Base-by-base conservation (phyloP, 2,797 vertebrate species). In the Intellagama lesueurii region DNA sequence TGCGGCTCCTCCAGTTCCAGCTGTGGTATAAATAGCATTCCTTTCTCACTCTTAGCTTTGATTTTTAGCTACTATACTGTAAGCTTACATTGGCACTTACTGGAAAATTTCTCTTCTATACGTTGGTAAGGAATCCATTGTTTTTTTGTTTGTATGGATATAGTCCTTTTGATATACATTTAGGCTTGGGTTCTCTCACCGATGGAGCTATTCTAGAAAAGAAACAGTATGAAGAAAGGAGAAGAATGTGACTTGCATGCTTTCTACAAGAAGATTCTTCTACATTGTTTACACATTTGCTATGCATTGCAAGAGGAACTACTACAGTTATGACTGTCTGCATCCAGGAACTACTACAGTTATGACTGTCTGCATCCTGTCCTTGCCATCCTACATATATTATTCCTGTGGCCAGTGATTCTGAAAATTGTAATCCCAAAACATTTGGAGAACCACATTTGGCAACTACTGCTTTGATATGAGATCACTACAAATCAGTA, bases 1-100 rank as follows among this genome's bases (percentile, higher is more conserved):
- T 89, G 44, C 40, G 47, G 17, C 28, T 75, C 56, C 83, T 75
- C 16, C 30, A 72, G 14, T n/a, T 68, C n/a, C 28, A 70, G 66
- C 47, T 79, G 66, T 89, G 40, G 78, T 75, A 66, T 89, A 81
- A 89, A 89, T 86, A 81, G 70, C 56, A 35, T 75, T 66, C 22
- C n/a, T 72, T 30, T 83, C 68, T n/a, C 82, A 69, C 24, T 40
- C 24, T 78, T 26, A 78, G 9, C 44, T 85, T 85, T 81, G 68
- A 89, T 72, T 32, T 81, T 81, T 81, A 81, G 77, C 14, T 9
- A 56, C 14, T 56, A 44, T 49, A 30, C 12, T 64, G 35, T 80
- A 32, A 66, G 35, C 26, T 69, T 83, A 64, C 6, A 3, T 22
- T 28, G 85, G 22, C 1, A 35, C 11, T 85, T 89, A 68, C 28